Base-by-base conservation (phyloP, 64 coral and sea anemone genomes). In the Platygyra sinensis region DNA sequence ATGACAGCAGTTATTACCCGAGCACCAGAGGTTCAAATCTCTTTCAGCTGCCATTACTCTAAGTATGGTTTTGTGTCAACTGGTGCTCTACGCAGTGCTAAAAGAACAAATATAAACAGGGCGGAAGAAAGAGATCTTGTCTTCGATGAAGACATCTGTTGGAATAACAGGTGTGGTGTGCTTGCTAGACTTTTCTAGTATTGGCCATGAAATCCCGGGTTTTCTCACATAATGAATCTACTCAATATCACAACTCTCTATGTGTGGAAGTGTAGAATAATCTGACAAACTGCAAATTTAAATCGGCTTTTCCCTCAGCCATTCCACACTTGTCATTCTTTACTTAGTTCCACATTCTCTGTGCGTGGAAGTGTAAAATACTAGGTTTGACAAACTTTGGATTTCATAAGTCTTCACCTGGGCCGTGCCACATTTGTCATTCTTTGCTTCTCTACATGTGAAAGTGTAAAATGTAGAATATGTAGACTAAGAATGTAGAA, bases 11-110 rank as follows among this genome's bases (percentile, higher is more conserved):
- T 87, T 19, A 87, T 92, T 4, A 87, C 84, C 14, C 31, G 90
- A 14, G n/a, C 72, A 49, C 76, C 55, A 15, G 74, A 92, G 30
- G 30, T 92, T 19, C 72, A 75, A 36, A 86, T 92, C 14, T 75
- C 74, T 50, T 92, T 92, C 67, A 92, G 84, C 29, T 92, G 90
- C 52, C 86, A 77, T 78, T 92, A 92, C 73, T 77, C 83, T 15
- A 87, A 57, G 52, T 49, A 92, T 78, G 90, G 90, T 11, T 30
- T 92, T 3, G 62, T 77, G 29, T 92, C 90, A 24, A 92, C 90
- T 72, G 81, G 81, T 18, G 81, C 20, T 30, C n/a, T 85, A 3
- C n/a, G 62, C 5, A 52, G 33, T 9, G 30, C 8, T 39, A 63
- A 81, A 30, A 20, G 28, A 20, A 28, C 30, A 20, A 29, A 62